Conservation (phyloP, 2,113 vertebrate species). For the Centropristis striata region DNA sequence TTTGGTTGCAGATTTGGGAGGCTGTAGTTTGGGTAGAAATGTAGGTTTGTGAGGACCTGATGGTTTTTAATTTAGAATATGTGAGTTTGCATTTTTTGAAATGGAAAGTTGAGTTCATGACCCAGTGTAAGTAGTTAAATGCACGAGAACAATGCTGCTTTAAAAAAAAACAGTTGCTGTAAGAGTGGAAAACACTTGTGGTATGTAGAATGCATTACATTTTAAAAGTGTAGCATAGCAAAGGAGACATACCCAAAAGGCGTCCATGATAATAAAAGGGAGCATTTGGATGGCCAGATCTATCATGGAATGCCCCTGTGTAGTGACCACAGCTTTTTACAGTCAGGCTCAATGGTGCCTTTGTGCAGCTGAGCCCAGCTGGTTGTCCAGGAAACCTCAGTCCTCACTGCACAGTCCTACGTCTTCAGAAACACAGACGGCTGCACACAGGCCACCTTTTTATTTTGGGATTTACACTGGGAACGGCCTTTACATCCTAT, state of each 20-base stretch:
- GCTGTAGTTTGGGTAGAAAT: neutral
- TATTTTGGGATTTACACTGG: slow-evolving; percentile 66
- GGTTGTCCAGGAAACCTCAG: slow-evolving; percentile 70
- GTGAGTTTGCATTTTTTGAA: neutral
- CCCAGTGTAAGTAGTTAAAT: neutral
- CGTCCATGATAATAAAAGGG: slow-evolving; percentile 43
- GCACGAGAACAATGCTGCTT: neutral
- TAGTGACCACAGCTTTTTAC: slow-evolving; percentile 73
- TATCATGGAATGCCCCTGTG: slow-evolving; percentile 67
- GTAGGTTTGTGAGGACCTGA: neutral
- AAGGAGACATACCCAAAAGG: neutral
- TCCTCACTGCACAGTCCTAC: slow-evolving; percentile 33
- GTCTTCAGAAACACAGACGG: slow-evolving; percentile 62
- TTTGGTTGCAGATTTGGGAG: neutral
- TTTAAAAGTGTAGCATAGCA: neutral
- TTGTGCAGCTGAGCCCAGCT: slow-evolving; percentile 72
- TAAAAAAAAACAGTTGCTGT: neutral
- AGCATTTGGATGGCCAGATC: slow-evolving; percentile 47
- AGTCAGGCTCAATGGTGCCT: slow-evolving; percentile 68
- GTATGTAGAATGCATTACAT: neutral
- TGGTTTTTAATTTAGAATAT: neutral
- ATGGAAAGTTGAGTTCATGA: neutral
- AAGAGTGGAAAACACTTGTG: neutral
- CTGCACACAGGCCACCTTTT: slow-evolving; percentile 59
- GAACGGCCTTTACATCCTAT: slow-evolving; percentile 17